phyloP scores from a whole-genome alignment of 2,888 invertebrate species.

The Bembecia ichneumoniformis region DNA sequence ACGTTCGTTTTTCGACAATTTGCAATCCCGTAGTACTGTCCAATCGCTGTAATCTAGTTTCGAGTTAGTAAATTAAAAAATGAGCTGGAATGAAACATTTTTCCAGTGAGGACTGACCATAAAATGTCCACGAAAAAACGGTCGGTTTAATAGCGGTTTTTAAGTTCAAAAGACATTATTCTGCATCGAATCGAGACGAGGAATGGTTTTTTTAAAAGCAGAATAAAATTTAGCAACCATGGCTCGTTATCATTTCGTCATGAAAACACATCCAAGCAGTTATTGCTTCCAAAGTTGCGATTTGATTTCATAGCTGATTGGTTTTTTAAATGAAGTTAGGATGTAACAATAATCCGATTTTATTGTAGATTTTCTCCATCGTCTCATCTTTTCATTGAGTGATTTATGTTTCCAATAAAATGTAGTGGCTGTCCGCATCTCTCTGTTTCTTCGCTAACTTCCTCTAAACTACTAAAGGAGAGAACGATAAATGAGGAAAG shows the following conservation, averaged over 20 bases:
- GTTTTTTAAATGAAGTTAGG: background rate
- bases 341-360: too few relatives aligned
- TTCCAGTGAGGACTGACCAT: constrained; percentile 15
- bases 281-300: background rate
- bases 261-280: background rate
- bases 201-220: constrained; percentile 15
- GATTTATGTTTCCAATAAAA: too few relatives aligned
- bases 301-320: constrained; percentile 1
- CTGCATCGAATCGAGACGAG: constrained; percentile 25
- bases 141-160: constrained; percentile 25
- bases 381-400: too few relatives aligned
- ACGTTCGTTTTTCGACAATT: too few relatives aligned
- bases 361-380: too few relatives aligned
- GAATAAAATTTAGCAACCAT: constrained; percentile 8
- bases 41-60: too few relatives aligned
- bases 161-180: constrained; percentile 40
- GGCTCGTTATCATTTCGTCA: background rate
- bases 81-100: background rate
- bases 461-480: too few relatives aligned
- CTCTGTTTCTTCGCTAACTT: too few relatives aligned
- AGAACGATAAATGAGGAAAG: too few relatives aligned
- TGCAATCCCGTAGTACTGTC: too few relatives aligned
- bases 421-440: too few relatives aligned
- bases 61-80: background rate
- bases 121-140: too few relatives aligned